Conservation (phyloP, 2,797 vertebrate species). For the Gallinago solitaria region DNA sequence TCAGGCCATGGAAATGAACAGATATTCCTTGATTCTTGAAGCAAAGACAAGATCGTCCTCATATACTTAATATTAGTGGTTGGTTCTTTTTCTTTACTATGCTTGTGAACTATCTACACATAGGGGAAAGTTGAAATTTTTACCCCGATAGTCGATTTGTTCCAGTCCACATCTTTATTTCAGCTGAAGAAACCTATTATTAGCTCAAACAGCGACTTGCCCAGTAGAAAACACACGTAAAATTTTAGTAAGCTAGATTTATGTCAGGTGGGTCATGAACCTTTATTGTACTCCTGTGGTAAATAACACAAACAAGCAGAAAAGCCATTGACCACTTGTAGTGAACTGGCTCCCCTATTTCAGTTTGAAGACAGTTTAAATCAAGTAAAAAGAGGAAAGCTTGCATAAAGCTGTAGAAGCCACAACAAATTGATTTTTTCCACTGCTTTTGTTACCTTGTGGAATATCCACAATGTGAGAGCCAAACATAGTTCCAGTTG, state of each 20-base stretch:
- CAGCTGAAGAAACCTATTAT: slow-evolving; percentile 48
- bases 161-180: slow-evolving; percentile 46
- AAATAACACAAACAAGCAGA: slow-evolving; percentile 58
- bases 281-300: slow-evolving; percentile 47
- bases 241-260: slow-evolving; percentile 61
- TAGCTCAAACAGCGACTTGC: slow-evolving; percentile 20
- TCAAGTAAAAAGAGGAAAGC: slow-evolving; percentile 45
- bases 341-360: slow-evolving; percentile 39
- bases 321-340: slow-evolving; percentile 58
- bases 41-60: neutral
- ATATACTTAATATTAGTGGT: neutral
- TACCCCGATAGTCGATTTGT: slow-evolving; percentile 4
- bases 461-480: neutral
- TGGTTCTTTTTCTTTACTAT: neutral
- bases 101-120: neutral
- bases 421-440: slow-evolving; percentile 64
- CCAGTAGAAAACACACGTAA: slow-evolving; percentile 52
- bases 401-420: slow-evolving; percentile 32
- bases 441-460: slow-evolving; percentile 28
- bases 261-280: slow-evolving; percentile 61
- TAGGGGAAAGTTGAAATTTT: neutral
- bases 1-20: neutral
- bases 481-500: neutral
- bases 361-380: slow-evolving; percentile 44
- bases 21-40: slow-evolving; percentile 10